Percentiles rank a stretch among this genome's conserved stretches.
These are phyloP conservation scores for Napeogenes inachia DNA, from an alignment of 2,888 invertebrate species.

Conservation along the genomic window DNA sequence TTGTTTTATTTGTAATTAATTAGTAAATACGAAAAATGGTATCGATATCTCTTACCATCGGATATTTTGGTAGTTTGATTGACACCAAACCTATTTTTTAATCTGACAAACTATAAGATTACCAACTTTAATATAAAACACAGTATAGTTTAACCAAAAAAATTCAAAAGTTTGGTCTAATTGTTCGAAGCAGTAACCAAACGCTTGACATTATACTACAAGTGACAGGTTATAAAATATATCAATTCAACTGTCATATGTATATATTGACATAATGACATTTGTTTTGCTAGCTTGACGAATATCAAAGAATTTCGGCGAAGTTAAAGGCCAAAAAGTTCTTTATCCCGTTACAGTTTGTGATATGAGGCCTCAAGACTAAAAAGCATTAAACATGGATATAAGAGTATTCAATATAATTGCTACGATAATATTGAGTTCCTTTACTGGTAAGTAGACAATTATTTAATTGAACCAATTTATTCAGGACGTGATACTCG, in stretches of 20 bases:
- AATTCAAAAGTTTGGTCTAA: too few relatives aligned
- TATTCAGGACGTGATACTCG: constrained; percentile 54
- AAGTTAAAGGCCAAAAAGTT: constrained; percentile 41
- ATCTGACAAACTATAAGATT: too few relatives aligned
- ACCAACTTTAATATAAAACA: too few relatives aligned
- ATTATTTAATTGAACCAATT: constrained; percentile 77
- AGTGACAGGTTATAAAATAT: constrained; percentile 12
- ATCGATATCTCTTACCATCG: too few relatives aligned
- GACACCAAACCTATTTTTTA: too few relatives aligned
- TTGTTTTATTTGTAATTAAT: too few relatives aligned
- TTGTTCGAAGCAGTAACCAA: not conserved
- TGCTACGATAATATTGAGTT: constrained; percentile 53
- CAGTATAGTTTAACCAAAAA: too few relatives aligned
- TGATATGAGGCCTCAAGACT: constrained; percentile 51
- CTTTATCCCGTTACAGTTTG: constrained; percentile 40
- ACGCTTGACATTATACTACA: not conserved
- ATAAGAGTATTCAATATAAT: constrained; percentile 50
- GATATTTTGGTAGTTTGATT: too few relatives aligned
- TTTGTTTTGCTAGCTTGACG: constrained; percentile 54
- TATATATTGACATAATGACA: constrained; percentile 20
- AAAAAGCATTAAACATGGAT: constrained; percentile 44
- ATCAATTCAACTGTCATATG: constrained; percentile 6
- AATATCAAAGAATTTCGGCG: constrained; percentile 38
- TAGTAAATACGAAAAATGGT: too few relatives aligned
- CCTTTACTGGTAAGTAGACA: constrained; percentile 65